Evolutionary conservation across 1,140 invertebrate genomes (phyloP), one percentile per base, ranked within the genome.

Genomic region (Bombus difficillimus): DNA sequence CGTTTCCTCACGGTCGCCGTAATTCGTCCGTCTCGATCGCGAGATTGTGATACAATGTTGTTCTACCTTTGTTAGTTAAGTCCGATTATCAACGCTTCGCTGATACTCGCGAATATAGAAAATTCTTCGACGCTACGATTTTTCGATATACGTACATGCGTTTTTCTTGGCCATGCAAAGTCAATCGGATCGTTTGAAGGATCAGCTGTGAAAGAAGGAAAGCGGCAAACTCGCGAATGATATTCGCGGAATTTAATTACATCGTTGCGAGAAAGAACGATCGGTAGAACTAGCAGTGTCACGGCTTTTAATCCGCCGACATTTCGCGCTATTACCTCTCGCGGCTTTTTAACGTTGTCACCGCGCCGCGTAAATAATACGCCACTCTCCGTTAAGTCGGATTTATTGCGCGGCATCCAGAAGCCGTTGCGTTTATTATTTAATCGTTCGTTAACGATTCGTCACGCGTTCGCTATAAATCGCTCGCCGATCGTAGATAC

Each of bases 221-320:
- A 12, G 32, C 37, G 57, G 12, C 43, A 22, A n/a, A 77, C n/a
- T 75, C 73, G 53, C 87, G 86, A 89, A 89, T 66, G 87, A 83
- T 69, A 37, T 39, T 86, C 69, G 77, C 6, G 32, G 64, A 73
- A 89, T 90, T 90, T 90, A 89, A 90, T 90, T 90, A 84, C 88
- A 87, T 78, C 77, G 88, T 83, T 85, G 81, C 43, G 69, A 43
- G 73, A 62, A 89, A 82, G 89, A 89, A 75, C 85, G 81, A 90
- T 90, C 79, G 86, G 64, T 88, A 82, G 82, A 90, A 90, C 78
- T 85, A 90, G 89, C 89, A 90, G 75, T 90, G 88, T 90, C 89
- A 86, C 79, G 88, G 88, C 86, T 90, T 90, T 90, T 90, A 90
- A 90, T 90, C 86, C 88, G 82, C 86, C 88, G 81, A 87, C 89